Conservation (phyloP, 2,113 vertebrate species). For the Oceanodroma tethys region DNA sequence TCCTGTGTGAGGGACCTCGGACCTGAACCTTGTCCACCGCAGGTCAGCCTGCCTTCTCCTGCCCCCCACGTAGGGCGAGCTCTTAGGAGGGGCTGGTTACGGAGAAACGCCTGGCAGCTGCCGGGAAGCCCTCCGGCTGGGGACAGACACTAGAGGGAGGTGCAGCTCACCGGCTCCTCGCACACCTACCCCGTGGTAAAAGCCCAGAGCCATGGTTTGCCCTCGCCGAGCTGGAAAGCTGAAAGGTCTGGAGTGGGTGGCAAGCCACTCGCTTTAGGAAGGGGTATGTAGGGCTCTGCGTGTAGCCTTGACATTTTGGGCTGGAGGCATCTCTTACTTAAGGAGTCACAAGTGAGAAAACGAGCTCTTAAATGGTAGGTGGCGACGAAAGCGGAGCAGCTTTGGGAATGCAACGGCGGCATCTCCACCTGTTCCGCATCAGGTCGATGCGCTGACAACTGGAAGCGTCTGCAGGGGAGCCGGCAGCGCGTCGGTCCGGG, state of each 20-base stretch:
- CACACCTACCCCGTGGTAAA: fast-evolving
- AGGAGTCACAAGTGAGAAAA: background rate
- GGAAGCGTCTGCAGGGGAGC: fast-evolving
- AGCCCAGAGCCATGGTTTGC: background rate
- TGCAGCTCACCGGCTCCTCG: background rate
- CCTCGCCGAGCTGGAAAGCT: background rate
- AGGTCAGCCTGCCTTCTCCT: background rate
- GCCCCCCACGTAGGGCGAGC: fast-evolving
- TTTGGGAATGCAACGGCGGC: background rate
- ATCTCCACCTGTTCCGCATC: fast-evolving
- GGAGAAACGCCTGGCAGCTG: background rate
- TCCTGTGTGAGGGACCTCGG: background rate
- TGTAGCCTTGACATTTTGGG: background rate
- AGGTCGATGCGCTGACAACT: fast-evolving
- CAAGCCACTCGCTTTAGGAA: background rate
- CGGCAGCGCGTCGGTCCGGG: fast-evolving
- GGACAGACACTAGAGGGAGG: background rate
- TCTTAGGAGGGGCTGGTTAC: background rate
- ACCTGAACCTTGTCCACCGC: fast-evolving
- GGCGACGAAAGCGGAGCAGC: background rate
- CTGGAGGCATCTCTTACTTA: background rate
- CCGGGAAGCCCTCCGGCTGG: fast-evolving
- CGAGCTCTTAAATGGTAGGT: fast-evolving
- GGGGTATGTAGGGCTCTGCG: background rate
- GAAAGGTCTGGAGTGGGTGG: background rate